Base-by-base conservation (phyloP, 2,113 vertebrate genomes). In the Lepisosteus osseus region DNA sequence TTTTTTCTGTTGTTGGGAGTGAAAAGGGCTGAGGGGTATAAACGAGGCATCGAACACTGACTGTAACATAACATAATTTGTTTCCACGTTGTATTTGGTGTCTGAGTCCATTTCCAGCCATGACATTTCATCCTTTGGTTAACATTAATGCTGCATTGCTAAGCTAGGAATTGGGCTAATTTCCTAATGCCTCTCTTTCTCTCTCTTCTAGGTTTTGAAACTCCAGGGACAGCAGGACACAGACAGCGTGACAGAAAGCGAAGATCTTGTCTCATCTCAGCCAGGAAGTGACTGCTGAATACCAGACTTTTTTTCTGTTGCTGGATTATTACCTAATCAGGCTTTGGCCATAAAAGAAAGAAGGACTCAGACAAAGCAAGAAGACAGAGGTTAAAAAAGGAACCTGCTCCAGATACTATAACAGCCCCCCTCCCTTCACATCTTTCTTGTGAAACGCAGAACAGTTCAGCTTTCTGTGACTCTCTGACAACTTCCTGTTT, bases 221-320 rank as follows among this genome's bases (percentile, higher is more conserved):
- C 47, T 6, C 9, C 47, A 82, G 84, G 77, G 74, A 17, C 74
- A 86, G 78, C 75, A 68, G 83, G 80, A 84, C 79, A 77, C 77
- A 69, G 79, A 83, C 81, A 82, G 77, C 63, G 80, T 76, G 75
- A 83, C 80, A 79, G 74, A 83, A 81, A 80, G 82, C 78, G 79
- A 83, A 79, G 75, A 83, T 82, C 79, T 80, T 77, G 80, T 77
- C 82, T 83, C 79, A 78, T 80, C 81, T 9, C 56, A 68, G 14
- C 86, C 76, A 80, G 81, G 81, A 79, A 76, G 70, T 42, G 78
- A 72, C 80, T 74, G 73, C 76, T 84, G 74, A 84, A 79, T 74
- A 74, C 67, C 43, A 4, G 76, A 72, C 73, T 5, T 69, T 29
- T 65, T 71, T 72, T 44, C n/a, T 42, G 7, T 17, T 42, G 12